Conservation (phyloP, 2,888 invertebrate species). For the Temnothorax ravouxi region DNA sequence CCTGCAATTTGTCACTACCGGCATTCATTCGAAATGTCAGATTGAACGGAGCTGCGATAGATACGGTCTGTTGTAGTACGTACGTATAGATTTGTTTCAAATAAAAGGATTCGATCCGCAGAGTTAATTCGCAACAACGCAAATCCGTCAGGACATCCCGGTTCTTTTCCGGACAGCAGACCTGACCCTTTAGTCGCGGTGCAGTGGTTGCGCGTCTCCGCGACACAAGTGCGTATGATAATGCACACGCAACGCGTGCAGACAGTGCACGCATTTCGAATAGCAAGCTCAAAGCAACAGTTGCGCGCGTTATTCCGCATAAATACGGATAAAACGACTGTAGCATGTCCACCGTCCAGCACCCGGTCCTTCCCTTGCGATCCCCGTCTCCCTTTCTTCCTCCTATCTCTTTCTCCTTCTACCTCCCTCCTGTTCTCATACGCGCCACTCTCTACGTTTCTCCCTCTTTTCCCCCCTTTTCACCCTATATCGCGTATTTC, state of each 20-base stretch:
- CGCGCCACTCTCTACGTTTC: constrained; percentile 32
- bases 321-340: constrained; percentile 74
- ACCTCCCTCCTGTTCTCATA: constrained; percentile 21
- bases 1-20: background rate
- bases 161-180: background rate
- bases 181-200: background rate
- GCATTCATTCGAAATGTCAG: background rate
- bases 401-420: constrained; percentile 18
- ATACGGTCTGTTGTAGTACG: too few species aligned
- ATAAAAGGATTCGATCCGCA: background rate
- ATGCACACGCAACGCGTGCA: background rate
- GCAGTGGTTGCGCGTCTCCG: background rate
- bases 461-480: constrained; percentile 34
- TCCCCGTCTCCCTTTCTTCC: background rate
- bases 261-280: background rate
- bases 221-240: constrained; percentile 28
- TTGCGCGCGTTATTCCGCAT: constrained; percentile 75
- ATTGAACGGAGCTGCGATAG: background rate
- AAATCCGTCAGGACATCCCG: background rate
- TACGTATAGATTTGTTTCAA: background rate
- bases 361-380: constrained; percentile 46
- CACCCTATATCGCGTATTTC: constrained; percentile 35
- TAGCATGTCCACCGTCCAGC: constrained; percentile 58
- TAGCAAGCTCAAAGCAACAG: constrained; percentile 76
- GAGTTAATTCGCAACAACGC: background rate